phyloP scores from a whole-genome alignment of 2,888 invertebrate species.

The Stenurella melanura region DNA sequence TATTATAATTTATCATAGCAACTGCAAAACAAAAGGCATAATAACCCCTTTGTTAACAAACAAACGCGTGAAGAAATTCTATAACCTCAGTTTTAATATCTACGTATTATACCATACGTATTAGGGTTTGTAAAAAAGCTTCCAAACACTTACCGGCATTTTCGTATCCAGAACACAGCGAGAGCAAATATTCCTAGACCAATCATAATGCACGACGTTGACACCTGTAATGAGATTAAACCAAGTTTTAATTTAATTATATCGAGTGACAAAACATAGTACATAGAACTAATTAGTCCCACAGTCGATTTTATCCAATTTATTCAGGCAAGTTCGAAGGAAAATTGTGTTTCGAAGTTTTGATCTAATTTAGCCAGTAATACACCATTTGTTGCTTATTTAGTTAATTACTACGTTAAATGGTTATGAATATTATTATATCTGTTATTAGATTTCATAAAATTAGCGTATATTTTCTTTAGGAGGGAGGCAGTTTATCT shows the following conservation, averaged over 20 bases:
- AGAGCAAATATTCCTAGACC: constrained; percentile 72
- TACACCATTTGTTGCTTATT: no score
- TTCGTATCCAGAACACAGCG: constrained; percentile 73
- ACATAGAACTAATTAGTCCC: background rate
- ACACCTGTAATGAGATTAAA: constrained; percentile 66
- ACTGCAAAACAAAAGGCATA: no score
- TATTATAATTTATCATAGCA: no score
- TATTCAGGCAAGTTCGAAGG: background rate
- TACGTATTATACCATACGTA: no score
- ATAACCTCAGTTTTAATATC: no score
- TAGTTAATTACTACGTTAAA: no score
- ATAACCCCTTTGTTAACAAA: no score
- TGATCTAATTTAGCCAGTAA: background rate
- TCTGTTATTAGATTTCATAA: no score
- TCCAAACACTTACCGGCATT: constrained; percentile 73
- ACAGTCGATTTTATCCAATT: background rate
- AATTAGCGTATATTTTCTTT: no score
- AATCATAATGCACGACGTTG: constrained; percentile 70
- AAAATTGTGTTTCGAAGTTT: background rate
- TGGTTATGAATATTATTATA: no score
- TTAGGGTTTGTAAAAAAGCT: background rate
- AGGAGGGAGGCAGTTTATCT: no score
- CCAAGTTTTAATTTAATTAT: constrained; percentile 17
- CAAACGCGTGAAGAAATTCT: no score
- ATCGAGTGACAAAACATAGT: background rate